Evolutionary conservation across 2,888 invertebrate genomes (phyloP), one percentile per base, ranked within the genome.

Genomic region (Hirtodrosophila confusa): DNA sequence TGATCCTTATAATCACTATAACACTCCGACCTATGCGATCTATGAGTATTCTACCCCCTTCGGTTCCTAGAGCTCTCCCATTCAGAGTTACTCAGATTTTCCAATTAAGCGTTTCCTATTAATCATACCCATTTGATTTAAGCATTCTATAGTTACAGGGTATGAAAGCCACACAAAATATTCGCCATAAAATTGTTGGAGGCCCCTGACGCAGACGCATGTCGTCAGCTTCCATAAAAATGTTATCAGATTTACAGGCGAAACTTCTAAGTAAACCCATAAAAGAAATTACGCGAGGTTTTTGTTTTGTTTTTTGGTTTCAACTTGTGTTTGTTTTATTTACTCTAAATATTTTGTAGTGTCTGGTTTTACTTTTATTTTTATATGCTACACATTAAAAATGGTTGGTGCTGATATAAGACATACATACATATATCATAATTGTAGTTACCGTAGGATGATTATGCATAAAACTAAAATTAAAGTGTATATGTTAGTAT

Each of bases 171-270:
- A 75, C 78, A 78, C 67, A 80, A 75, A 88, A 89, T 88, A 86
- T 88, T 90, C 80, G 89, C 90, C 89, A 90, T 89, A 80, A 89
- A 89, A 86, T 71, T 78, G 66, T 83, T 73, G 73, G 65, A 62
- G 75, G 76, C 63, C 27, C 5, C 27, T 27, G 27, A 27, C 27
- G 27, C 27, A 51, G 63, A 47, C 69, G 71, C 77, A 75, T 80
- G 84, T 82, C 74, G 86, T 82, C 87, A 82, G 85, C 87, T 75
- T 85, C 85, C 86, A 83, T 83, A 86, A 82, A 62, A 80, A 74
- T 70, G 70, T 84, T 84, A 84, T 84, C 84, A 86, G 84, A 84
- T 84, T 86, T 69, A 61, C 79, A 71, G 65, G 73, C 54, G 65
- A 70, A 86, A 67, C 77, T 87, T 84, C 84, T 86, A 77, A 75